phyloP scores from a whole-genome alignment of 2,888 invertebrate genomes.

The Scaptomyza parva region DNA sequence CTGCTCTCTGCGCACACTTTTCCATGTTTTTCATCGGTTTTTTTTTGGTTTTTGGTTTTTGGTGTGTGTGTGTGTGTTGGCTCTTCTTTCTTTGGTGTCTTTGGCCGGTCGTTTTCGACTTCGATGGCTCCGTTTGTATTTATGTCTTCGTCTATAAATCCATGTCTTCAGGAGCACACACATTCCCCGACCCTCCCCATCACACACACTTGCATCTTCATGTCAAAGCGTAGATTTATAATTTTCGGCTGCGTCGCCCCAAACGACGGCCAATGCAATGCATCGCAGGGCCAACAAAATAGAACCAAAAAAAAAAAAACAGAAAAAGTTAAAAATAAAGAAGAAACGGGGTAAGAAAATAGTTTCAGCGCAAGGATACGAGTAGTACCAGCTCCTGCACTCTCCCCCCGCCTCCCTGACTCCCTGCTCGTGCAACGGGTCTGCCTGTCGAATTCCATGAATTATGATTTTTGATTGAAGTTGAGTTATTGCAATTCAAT shows the following conservation, averaged over 20 bases:
- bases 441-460: conserved; percentile 80
- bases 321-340: not conserved
- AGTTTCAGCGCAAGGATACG: conserved; percentile 6
- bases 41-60: conserved; percentile 36
- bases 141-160: conserved; percentile 81
- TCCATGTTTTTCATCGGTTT: conserved; percentile 37
- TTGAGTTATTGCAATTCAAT: conserved; percentile 83
- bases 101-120: conserved; percentile 66
- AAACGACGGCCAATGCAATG: conserved; percentile 46
- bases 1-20: conserved; percentile 52
- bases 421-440: conserved; percentile 43
- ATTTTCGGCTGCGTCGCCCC: conserved; percentile 72
- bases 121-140: conserved; percentile 68
- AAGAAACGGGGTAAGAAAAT: not conserved
- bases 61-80: conserved; percentile 46
- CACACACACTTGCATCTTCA: conserved; percentile 71
- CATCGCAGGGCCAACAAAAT: conserved; percentile 55
- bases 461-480: conserved; percentile 85
- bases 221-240: conserved; percentile 83
- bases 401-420: too few species aligned
- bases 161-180: conserved; percentile 68
- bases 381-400: conserved; percentile 11
- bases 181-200: not conserved
- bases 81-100: conserved; percentile 61
- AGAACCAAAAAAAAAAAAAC: conserved; percentile 3